Base-by-base conservation (phyloP, 2,888 invertebrate species). In the Cephus rjabovi region DNA sequence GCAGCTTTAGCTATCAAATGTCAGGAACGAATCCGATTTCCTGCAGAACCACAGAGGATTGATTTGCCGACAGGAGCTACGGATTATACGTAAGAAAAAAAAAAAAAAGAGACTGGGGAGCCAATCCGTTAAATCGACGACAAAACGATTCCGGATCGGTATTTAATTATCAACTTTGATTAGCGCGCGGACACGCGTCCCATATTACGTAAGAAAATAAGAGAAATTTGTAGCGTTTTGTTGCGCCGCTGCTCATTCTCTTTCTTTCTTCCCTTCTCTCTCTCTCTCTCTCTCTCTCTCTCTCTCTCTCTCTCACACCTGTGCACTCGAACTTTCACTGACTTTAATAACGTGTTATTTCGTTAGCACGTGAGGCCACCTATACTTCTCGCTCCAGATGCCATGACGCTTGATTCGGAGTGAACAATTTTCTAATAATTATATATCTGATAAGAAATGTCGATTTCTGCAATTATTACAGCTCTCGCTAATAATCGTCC, bases 141-240 rank as follows among this genome's bases (percentile, higher is more conserved):
- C 56, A 56, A 23, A 56, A 56, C 56, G 56, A 23, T 56, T 40
- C 56, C 23, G 23, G 23, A 56, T 40, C 40, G 40, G 40, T 56
- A 56, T 23, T 2, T 56, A 56, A 56, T 56, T 56, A 23, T 56
- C 23, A 9, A 23, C 23, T 2, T 56, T 34, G 71, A 71, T 34
- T 71, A n/a, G 30, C 71, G 31, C 6, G 31, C 30, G n/a, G 31
- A 4, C 77, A 77, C 68, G 73, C n/a, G 34, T 31, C 70, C 75
- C 35, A 37, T 74, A 77, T 86, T 86, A 84, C 83, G 81, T 85
- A 87, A 86, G 33, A 79, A 83, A 81, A 83, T 82, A 83, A 87
- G 88, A 83, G 87, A 88, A 89, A 87, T 87, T 87, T 87, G 87
- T 86, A 87, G 87, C 85, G 82, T 74, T 86, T 84, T 86, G 70